These are phyloP conservation scores for Dermatemys mawii DNA, from an alignment of 2,113 vertebrate genomes.

Conservation along the genomic window DNA sequence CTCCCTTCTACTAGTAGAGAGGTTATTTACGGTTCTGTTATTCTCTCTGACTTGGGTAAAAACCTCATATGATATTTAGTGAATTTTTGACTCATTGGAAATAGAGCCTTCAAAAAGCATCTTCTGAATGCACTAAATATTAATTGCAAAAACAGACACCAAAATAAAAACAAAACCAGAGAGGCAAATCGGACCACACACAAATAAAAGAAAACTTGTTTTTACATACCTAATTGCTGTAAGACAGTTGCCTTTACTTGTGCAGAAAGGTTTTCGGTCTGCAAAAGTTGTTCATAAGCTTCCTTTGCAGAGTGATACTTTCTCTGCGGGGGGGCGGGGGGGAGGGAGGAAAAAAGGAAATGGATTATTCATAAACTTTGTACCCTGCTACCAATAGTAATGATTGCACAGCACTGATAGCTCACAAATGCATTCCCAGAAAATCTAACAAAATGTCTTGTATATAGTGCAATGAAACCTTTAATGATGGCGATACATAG, in stretches of 20 bases:
- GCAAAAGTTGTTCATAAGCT: conserved; percentile 96
- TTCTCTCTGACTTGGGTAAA: background rate
- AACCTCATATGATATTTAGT: background rate
- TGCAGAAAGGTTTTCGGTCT: conserved; percentile 94
- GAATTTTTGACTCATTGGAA: conserved; percentile 3
- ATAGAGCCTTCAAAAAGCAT: conserved; percentile 21
- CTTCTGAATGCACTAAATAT: background rate
- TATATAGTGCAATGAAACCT: conserved; percentile 72
- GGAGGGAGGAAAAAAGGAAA: conserved; percentile 58
- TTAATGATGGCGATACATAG: background rate
- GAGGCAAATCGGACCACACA: conserved; percentile 7
- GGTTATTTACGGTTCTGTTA: background rate
- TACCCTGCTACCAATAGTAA: conserved; percentile 59
- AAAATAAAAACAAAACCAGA: conserved; percentile 16
- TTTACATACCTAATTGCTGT: conserved; percentile 95
- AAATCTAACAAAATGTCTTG: conserved; percentile 10
- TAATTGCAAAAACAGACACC: background rate
- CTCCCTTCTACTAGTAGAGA: conserved; percentile 18
- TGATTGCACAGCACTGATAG: conserved; percentile 66
- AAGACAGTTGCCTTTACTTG: conserved; percentile 98
- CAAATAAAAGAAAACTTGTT: background rate
- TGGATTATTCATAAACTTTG: conserved; percentile 64
- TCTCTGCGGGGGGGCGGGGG: conserved; percentile 83
- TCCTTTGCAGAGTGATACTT: conserved; percentile 98
- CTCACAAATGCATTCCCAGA: conserved; percentile 59